These are phyloP conservation scores for Zoanthus gigantus DNA, from an alignment of 92 coral and sea anemone species.

Conservation along the genomic window DNA sequence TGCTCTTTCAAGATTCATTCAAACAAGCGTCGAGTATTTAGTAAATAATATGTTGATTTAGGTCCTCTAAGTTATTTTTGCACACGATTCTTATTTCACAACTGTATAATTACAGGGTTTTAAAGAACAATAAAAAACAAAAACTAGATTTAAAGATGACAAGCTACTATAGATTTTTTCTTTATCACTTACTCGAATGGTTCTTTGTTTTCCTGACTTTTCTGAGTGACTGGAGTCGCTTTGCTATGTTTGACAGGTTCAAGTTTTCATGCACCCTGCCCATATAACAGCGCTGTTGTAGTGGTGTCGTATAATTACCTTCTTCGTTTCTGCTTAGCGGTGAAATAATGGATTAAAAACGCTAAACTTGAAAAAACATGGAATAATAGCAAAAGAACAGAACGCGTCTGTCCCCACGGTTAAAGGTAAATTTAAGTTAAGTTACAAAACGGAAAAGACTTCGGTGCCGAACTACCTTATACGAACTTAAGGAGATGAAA, in stretches of 20 bases:
- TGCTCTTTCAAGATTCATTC: background rate
- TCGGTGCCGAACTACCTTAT: background rate
- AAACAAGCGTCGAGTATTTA: constrained; percentile 8
- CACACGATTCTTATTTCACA: background rate
- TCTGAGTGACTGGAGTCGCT: constrained; percentile 33
- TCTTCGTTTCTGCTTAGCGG: constrained; percentile 31
- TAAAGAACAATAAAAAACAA: constrained; percentile 18
- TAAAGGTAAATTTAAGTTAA: constrained; percentile 17
- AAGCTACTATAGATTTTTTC: constrained; percentile 16
- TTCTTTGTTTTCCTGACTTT: constrained; percentile 31
- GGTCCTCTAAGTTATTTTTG: background rate
- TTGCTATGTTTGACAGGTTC: constrained; percentile 24
- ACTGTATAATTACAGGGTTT: constrained; percentile 27
- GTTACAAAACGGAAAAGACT: constrained; percentile 14
- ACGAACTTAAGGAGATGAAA: constrained; percentile 11
- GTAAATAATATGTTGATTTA: constrained; percentile 21
- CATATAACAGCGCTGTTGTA: constrained; percentile 20
- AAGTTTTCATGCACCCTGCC: constrained; percentile 41
- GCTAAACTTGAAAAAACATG: background rate
- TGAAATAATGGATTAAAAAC: background rate
- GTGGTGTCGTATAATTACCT: background rate
- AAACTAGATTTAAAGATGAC: constrained; percentile 20
- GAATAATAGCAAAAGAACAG: constrained; percentile 23
- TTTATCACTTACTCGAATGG: constrained; percentile 10
- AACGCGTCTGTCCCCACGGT: background rate